Evolutionary conservation across 2,797 vertebrate species (phyloP), one percentile per base, ranked within the genome.

Genomic region (Nasua narica): DNA sequence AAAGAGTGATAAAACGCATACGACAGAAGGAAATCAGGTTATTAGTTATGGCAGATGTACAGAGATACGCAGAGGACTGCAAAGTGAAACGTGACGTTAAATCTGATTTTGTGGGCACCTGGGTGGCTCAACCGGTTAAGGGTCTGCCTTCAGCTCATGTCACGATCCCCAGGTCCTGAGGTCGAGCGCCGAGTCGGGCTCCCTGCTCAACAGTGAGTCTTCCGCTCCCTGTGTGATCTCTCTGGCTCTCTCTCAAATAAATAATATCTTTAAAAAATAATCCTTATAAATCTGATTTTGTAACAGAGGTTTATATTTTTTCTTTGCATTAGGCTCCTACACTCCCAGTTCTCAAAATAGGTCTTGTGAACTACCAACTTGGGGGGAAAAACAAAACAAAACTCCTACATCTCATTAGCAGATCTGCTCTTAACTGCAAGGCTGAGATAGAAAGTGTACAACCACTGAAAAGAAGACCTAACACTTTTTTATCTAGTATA

Each of bases 1-100:
- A 65, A 94, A 96, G 21, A 50, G 69, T 52, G 6, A 96, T 7
- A 87, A 97, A 96, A 83, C 40, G 21, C 12, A 94, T 50, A 95
- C 6, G 90, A 1, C 74, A 9, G 29, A 81, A 43, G 37, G 72
- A 96, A 97, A 21, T 23, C 77, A 83, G 35, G 32, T 91, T 90
- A 32, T 5, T 65, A 96, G 40, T 37, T 91, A 43, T 13, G 10
- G 6, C 3, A 0, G 5, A 2, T 2, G 3, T 8, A n/a, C 40
- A 37, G 21, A 77, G 27, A 12, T 2, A n/a, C 50, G 27, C 7
- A 14, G 18, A 77, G 21, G 0, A 19, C 35, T n/a, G n/a, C 29
- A 56, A 74, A 76, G 32, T 46, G 27, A 78, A 13, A 14, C 0
- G 0, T 23, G 67, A 67, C 21, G 10, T 8, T 25, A 77, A 70